Evolutionary conservation across 2,888 invertebrate genomes (phyloP), one percentile per base, ranked within the genome.

Genomic region (Rhopalosiphum nymphaeae): DNA sequence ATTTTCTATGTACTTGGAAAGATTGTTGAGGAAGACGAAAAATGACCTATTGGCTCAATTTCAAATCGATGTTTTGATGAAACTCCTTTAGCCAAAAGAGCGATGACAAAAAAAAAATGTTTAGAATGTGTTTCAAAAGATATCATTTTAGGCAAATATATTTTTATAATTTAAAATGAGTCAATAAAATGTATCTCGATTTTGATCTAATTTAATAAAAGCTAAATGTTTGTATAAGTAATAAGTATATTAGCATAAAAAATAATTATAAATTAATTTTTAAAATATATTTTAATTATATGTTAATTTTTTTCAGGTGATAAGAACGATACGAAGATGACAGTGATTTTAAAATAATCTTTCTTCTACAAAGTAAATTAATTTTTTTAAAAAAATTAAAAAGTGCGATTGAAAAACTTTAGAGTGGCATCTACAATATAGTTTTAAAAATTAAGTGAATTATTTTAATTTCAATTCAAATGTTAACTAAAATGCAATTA

Each of bases 301-400:
- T 89, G n/a, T 11, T 7, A 26, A n/a, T 67, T 88, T 92, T 61
- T 92, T 92, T 67, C 67, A 92, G 92, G 42, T 92, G 49, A 21
- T 88, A 3, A 67, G 46, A 53, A 53, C 49, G 21, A 88, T 46
- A 29, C 42, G 42, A 88, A 92, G 42, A 67, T 49, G 67, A 16
- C 42, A 11, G 92, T 67, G 67, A 29, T 92, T 92, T 91, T 92
- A 42, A 49, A 88, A 57, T 46, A 46, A 87, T 46, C 9, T 49
- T 44, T 21, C 29, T 67, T 36, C n/a, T 36, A 21, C 16, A 36
- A 36, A 67, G 10, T 61, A 36, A 42, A 42, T 89, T 42, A 26
- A 36, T 42, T 88, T 56, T 56, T 89, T 44, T 44, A 36, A 84
- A 46, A 49, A 25, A 36, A 42, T 42, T 53, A 42, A 49, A 49